Evolutionary conservation across 2,888 invertebrate genomes (phyloP).

Genomic region (Sinhomidia bicolor): DNA sequence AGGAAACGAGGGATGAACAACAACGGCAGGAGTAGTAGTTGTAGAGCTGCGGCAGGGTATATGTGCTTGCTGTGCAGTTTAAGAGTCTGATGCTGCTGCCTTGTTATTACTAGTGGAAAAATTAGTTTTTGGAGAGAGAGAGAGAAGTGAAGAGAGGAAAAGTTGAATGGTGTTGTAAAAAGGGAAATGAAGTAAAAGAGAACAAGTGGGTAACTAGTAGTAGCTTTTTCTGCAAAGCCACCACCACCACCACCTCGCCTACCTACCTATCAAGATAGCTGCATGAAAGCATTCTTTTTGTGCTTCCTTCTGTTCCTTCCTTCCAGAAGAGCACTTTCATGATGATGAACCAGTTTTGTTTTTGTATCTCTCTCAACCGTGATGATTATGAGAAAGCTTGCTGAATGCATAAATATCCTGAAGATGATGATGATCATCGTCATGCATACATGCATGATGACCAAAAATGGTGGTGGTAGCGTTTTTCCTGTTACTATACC

Average conservation of each 20-base stretch:
- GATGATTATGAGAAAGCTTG: constrained; percentile 27
- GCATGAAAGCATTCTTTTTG: no score
- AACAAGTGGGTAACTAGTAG: constrained; percentile 44
- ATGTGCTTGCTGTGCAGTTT: no score
- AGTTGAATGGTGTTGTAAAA: constrained; percentile 19
- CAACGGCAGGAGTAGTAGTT: no score
- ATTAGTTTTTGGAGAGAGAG: constrained; percentile 33
- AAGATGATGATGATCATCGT: constrained; percentile 16
- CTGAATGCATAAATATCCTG: constrained; percentile 44
- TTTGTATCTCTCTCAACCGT: constrained; percentile 32
- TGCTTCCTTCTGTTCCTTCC: not conserved
- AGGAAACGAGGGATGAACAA: not conserved
- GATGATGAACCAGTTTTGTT: constrained; percentile 45
- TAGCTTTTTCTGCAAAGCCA: not conserved
- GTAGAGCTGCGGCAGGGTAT: no score
- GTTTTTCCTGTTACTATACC: not conserved
- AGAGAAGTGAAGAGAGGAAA: not conserved
- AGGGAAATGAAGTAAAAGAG: constrained; percentile 29
- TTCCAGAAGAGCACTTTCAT: constrained; percentile 32
- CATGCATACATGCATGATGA: constrained; percentile 41
- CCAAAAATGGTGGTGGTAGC: constrained; percentile 6
- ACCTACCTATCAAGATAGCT: no score
- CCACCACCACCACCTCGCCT: no score
- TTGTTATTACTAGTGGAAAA: constrained; percentile 27
- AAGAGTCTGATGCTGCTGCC: no score